Percentiles rank a stretch among this genome's conserved stretches.
These are phyloP conservation scores for Anhinga anhinga DNA, from an alignment of 2,113 vertebrate genomes.

Conservation along the genomic window DNA sequence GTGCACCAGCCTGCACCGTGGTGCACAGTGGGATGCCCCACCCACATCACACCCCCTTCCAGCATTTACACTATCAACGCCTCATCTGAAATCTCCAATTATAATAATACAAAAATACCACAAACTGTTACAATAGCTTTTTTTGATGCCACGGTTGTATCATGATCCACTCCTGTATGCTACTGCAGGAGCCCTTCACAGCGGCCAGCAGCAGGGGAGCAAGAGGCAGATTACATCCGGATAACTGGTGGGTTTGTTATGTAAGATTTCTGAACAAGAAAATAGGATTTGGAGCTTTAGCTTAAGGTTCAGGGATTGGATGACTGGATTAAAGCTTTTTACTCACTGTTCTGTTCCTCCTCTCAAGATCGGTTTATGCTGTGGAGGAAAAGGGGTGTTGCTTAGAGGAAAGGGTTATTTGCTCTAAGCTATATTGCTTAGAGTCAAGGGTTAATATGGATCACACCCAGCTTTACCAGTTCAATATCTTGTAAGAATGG, in stretches of 20 bases:
- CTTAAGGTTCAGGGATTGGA: neutral
- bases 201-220: neutral
- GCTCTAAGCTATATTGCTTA: neutral
- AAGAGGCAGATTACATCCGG: neutral
- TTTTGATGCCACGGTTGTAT: neutral
- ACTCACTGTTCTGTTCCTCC: neutral
- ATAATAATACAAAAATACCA: neutral
- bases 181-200: neutral
- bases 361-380: neutral
- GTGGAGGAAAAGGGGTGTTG: neutral
- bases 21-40: no score
- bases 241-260: neutral
- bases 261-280: neutral
- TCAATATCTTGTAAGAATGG: neutral
- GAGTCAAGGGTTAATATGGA: neutral
- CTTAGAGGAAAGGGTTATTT: neutral
- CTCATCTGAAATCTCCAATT: neutral
- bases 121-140: neutral
- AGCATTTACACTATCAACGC: neutral
- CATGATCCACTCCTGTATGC: accelerated
- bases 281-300: conserved; percentile 6
- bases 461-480: neutral
- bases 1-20: accelerated
- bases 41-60: accelerated
- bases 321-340: neutral